Evolutionary conservation across 2,797 vertebrate genomes (phyloP).

Genomic region (Hydrophis major): DNA sequence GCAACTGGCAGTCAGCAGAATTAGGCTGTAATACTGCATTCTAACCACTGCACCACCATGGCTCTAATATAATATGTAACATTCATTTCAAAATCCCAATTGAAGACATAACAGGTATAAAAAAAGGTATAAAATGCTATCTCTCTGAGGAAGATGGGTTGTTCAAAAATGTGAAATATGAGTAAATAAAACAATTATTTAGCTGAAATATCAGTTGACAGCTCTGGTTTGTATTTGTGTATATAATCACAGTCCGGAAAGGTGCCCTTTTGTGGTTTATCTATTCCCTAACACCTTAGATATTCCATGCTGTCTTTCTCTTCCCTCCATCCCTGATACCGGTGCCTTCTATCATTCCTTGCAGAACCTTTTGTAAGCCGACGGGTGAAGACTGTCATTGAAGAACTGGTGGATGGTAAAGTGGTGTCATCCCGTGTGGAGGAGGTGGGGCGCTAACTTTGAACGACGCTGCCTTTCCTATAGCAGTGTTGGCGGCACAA

Average conservation of each 20-base stretch:
- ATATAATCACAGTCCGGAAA: neutral
- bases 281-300: neutral
- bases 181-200: neutral
- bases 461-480: neutral
- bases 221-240: neutral
- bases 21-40: too few relatives aligned
- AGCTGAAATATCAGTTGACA: neutral
- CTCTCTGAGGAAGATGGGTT: neutral
- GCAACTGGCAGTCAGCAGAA: too few relatives aligned
- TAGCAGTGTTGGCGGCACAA: neutral
- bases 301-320: neutral
- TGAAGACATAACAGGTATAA: neutral
- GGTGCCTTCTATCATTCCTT: neutral
- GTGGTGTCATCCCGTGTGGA: slow-evolving; percentile 61
- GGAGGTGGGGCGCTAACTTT: slow-evolving; percentile 15
- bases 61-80: neutral
- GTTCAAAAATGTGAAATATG: neutral
- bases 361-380: slow-evolving; percentile 28
- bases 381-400: slow-evolving; percentile 67
- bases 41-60: too few relatives aligned
- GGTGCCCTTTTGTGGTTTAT: too few relatives aligned
- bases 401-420: slow-evolving; percentile 71
- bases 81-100: neutral
- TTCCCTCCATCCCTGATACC: too few relatives aligned
- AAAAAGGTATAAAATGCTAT: neutral